A percentile compares a stretch with the other conserved stretches of the same genome.
Evolutionary conservation across 2,797 vertebrate genomes (phyloP).

Genomic region (Phoxinus dragarum): DNA sequence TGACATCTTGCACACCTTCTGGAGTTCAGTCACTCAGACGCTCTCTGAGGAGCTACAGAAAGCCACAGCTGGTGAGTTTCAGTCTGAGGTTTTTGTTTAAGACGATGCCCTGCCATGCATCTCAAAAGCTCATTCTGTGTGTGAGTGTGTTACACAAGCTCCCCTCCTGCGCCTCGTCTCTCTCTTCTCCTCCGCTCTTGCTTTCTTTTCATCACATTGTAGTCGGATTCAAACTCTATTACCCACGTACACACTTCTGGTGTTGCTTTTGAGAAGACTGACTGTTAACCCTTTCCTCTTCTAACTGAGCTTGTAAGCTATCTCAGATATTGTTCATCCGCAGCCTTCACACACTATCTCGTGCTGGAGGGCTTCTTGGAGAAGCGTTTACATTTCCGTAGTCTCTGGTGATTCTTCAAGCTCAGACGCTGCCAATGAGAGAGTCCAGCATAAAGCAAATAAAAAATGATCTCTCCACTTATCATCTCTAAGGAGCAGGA

Average conservation of each 20-base stretch:
- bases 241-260: slow-evolving; percentile 19
- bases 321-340: background rate
- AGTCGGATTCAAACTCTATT: slow-evolving; percentile 39
- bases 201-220: slow-evolving; percentile 27
- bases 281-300: slow-evolving; percentile 11
- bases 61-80: slow-evolving; percentile 87
- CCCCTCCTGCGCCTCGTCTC: background rate
- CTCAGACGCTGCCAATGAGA: background rate
- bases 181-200: slow-evolving; percentile 28
- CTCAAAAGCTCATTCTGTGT: slow-evolving; percentile 42
- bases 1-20: slow-evolving; percentile 92
- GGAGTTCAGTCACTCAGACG: slow-evolving; percentile 88
- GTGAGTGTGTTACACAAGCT: slow-evolving; percentile 22
- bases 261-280: background rate
- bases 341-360: background rate
- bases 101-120: slow-evolving; percentile 32
- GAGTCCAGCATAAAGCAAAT: background rate
- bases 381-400: background rate
- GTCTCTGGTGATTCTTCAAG: background rate
- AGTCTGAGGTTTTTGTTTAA: slow-evolving; percentile 40
- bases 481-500: too few relatives aligned
- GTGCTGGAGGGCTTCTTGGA: background rate
- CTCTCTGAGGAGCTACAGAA: slow-evolving; percentile 88
- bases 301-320: background rate
- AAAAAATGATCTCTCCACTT: background rate